Conservation (phyloP, 2,888 invertebrate genomes). For the Luffia ferchaultella region DNA sequence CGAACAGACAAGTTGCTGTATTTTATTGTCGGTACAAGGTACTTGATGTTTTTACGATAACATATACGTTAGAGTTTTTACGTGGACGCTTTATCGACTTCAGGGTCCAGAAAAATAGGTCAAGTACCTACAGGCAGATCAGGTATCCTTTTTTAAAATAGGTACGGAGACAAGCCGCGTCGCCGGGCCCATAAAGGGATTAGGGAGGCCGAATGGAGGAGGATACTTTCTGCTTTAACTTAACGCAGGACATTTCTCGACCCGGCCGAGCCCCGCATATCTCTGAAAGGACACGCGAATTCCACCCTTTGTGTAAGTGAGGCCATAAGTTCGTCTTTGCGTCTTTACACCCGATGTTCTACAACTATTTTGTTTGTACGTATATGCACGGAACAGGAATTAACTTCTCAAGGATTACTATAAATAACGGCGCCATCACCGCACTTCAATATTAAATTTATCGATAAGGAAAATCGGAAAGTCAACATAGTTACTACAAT, state of each 20-base stretch:
- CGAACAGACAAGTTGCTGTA: too few relatives aligned
- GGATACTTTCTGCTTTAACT: not conserved
- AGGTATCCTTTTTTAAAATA: not conserved
- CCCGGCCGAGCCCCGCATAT: not conserved
- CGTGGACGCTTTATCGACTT: too few relatives aligned
- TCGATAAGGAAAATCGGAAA: not conserved
- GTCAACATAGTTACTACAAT: not conserved
- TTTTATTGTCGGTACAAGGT: too few relatives aligned
- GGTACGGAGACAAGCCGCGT: not conserved
- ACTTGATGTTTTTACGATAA: too few relatives aligned
- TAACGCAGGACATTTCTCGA: not conserved
- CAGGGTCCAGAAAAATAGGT: not conserved
- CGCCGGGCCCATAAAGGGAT: not conserved
- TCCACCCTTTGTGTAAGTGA: not conserved
- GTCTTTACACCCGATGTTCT: not conserved
- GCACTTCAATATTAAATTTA: not conserved
- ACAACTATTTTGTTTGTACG: not conserved
- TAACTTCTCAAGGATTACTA: too few relatives aligned
- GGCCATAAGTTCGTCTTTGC: not conserved
- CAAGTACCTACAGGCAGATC: not conserved
- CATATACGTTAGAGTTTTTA: too few relatives aligned
- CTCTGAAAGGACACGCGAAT: not conserved
- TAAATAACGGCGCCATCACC: too few relatives aligned
- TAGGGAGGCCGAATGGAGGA: not conserved
- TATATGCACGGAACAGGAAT: not conserved